These are phyloP conservation scores for Leptodactylus fuscus DNA, from an alignment of 2,113 vertebrate genomes.

Conservation along the genomic window DNA sequence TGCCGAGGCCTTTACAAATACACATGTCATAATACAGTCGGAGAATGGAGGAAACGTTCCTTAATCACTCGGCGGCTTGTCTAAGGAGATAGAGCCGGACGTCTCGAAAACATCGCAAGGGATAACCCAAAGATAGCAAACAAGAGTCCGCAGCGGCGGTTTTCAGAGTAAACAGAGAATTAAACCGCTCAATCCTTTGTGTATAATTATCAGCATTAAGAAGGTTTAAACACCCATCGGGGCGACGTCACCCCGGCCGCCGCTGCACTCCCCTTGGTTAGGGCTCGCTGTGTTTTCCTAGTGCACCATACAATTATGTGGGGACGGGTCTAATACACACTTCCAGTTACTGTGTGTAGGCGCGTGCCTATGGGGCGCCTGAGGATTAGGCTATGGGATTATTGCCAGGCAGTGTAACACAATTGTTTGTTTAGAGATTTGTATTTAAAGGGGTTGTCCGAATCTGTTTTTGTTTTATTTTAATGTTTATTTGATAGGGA, in stretches of 20 bases:
- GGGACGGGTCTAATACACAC: background rate
- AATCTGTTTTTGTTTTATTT: too few species aligned
- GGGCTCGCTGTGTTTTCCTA: background rate
- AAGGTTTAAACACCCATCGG: conserved; percentile 32
- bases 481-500: too few species aligned
- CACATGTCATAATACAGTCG: conserved; percentile 57
- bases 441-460: too few species aligned
- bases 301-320: background rate
- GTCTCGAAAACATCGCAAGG: conserved; percentile 25
- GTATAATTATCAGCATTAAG: conserved; percentile 55
- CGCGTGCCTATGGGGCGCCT: background rate
- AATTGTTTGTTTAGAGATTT: background rate
- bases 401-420: background rate
- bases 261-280: background rate
- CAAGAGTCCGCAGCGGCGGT: background rate
- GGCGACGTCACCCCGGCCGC: background rate
- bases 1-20: conserved; percentile 49
- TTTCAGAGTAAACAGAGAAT: conserved; percentile 36
- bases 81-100: conserved; percentile 26
- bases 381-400: background rate
- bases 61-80: conserved; percentile 49
- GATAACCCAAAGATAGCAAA: conserved; percentile 53
- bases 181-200: conserved; percentile 52
- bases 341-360: background rate
- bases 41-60: conserved; percentile 11